Base-by-base conservation (phyloP, 2,797 vertebrate species). In the Myotis pilosus region DNA sequence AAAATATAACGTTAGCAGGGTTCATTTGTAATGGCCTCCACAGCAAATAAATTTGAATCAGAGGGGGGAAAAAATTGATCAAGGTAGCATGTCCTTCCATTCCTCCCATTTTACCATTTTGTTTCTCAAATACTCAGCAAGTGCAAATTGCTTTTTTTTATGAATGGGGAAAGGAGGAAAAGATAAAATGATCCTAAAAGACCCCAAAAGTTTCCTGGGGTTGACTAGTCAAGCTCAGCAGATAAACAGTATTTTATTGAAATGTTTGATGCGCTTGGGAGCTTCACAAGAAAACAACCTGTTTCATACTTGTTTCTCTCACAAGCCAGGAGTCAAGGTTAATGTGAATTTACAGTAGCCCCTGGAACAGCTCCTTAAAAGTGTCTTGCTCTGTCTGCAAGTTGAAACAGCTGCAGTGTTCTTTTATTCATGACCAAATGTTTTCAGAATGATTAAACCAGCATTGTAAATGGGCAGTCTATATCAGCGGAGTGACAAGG, bases 371-470 rank as follows among this genome's bases (percentile, higher is more conserved):
- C 87, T 60, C 33, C 51, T 80, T 22, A 68, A 68, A 92, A 72
- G 19, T 13, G 74, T 22, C 76, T 76, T 53, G 62, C 76, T 44
- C 92, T 82, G 71, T 44, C 88, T 87, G 10, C 47, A 38, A 78
- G 11, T 30, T 71, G 75, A 72, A 88, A 86, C 81, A 95, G 87
- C 87, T 81, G 90, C 19, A 22, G 10, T 30, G 36, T 87, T 74
- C 92, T 94, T 96, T 96, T 89, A 94, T 78, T 75, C 83, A 90
- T 82, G 95, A 94, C 89, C 93, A 92, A 89, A 86, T 92, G 92
- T 83, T 92, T 96, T 88, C 86, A 96, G 95, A 94, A 92, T 57
- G 89, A 92, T 96, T 85, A 88, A 91, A 47, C 71, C 60, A 78
- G 55, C 78, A 76, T 44, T 82, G 79, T 51, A 96, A 95, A 96